phyloP scores from a whole-genome alignment of 2,888 invertebrate genomes.

The Himalopsyche japonica region DNA sequence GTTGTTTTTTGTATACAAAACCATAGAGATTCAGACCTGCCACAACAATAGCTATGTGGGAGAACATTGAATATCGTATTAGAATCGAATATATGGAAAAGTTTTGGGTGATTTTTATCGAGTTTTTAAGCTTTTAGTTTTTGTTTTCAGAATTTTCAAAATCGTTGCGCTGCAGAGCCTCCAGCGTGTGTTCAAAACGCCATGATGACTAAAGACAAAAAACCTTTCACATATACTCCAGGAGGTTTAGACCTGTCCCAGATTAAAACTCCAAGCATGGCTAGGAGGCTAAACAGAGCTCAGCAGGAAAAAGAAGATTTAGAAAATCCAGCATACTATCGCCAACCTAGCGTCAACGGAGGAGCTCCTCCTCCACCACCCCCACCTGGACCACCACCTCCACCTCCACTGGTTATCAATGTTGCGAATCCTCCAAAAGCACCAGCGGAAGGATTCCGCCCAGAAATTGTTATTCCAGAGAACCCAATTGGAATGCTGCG shows the following conservation, averaged over 20 bases:
- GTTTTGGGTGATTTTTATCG: too few relatives aligned
- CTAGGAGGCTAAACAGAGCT: constrained; percentile 67
- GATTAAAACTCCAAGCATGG: constrained; percentile 89
- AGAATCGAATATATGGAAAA: too few relatives aligned
- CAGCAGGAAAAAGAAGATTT: constrained; percentile 66
- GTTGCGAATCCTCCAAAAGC: constrained; percentile 54
- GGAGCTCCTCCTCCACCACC: constrained; percentile 55
- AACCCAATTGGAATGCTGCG: constrained; percentile 72
- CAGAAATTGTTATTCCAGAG: constrained; percentile 74
- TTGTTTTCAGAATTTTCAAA: constrained; percentile 49
- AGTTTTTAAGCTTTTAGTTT: neutral
- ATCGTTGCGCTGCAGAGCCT: constrained; percentile 65
- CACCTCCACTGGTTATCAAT: constrained; percentile 64
- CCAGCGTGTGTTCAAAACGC: constrained; percentile 91
- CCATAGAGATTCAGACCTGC: too few relatives aligned
- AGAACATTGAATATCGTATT: too few relatives aligned
- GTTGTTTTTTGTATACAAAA: neutral
- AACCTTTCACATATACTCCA: constrained; percentile 95
- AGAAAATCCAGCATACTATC: constrained; percentile 53
- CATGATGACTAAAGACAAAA: constrained; percentile 95
- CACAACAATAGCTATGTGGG: too few relatives aligned
- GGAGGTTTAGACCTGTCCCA: constrained; percentile 90
- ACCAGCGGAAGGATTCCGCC: constrained; percentile 63
- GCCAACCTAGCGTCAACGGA: constrained; percentile 28
- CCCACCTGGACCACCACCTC: constrained; percentile 61